Evolutionary conservation across 2,888 invertebrate genomes (phyloP), one percentile per base, ranked within the genome.

Genomic region (Rotaria sp.): DNA sequence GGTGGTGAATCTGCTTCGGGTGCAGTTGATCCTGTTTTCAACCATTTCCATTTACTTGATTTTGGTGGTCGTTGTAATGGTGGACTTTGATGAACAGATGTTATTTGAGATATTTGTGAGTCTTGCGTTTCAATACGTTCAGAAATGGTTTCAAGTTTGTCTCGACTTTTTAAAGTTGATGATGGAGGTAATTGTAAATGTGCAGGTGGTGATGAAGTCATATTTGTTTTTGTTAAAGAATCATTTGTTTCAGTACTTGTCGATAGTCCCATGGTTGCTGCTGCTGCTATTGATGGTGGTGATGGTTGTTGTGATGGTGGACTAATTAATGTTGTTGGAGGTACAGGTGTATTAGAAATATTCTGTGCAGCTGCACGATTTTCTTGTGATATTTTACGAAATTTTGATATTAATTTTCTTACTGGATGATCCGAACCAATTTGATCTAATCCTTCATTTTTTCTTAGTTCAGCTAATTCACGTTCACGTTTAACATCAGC

Each of bases 371-470:
- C 85, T 18, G 80, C 57, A 57, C 86, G 67, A 30, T 52, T 85
- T 41, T 86, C 86, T 41, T 86, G 55, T 26, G 84, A 90, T 35
- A 90, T 87, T 88, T 92, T 92, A 45, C 96, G 94, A 92, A 98
- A 97, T 90, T 97, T 95, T 85, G 96, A 96, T 92, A 99, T 96
- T 88, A 99, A 95, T 92, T 98, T 98, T 88, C 98, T 93, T 89
- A 99, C 97, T 88, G 99, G 94, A 92, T 99, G 98, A 92, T 99
- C 98, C 92, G 96, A 96, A 89, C 95, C 95, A 90, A 97, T 95
- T 91, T 97, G 96, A 91, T 97, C 95, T 87, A 97, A 97, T 7
- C 91, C 90, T 92, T 99, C 98, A 91, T 97, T 96, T 93, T 98
- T 98, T 89, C 97, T 93, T 88, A 96, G 93, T 92, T 98, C 98